These are phyloP conservation scores for Drosophila melanogaster DNA, from an alignment of 1,140 invertebrate species.

Conservation along the genomic window Release_6_plus_ISO1_MT NT_037436.4:11227501-11228000, in stretches of 20 bases:
- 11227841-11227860: conserved; percentile 41
- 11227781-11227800: conserved; percentile 56
- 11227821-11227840: conserved; percentile 48
- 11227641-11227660: conserved; percentile 33
- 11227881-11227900: conserved; percentile 36
- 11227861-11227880: conserved; percentile 33
- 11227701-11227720: conserved; percentile 80
- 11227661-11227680: conserved; percentile 76
- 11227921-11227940: conserved; percentile 25
- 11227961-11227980: conserved; percentile 35
- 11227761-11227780: conserved; percentile 66
- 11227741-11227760: conserved; percentile 40
- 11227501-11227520: conserved; percentile 30
- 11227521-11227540: conserved; percentile 56
- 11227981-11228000: conserved; percentile 12
- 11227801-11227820: conserved; percentile 36
- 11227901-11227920: conserved; percentile 36
- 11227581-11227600: conserved; percentile 80
- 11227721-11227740: conserved; percentile 83
- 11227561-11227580: conserved; percentile 80
- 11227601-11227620: conserved; percentile 52
- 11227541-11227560: conserved; percentile 46
- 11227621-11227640: conserved; percentile 22
- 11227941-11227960: conserved; percentile 37
- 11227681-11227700: conserved; percentile 82